phyloP scores from a whole-genome alignment of 2,113 vertebrate species.

The Tilapia sparmanii region DNA sequence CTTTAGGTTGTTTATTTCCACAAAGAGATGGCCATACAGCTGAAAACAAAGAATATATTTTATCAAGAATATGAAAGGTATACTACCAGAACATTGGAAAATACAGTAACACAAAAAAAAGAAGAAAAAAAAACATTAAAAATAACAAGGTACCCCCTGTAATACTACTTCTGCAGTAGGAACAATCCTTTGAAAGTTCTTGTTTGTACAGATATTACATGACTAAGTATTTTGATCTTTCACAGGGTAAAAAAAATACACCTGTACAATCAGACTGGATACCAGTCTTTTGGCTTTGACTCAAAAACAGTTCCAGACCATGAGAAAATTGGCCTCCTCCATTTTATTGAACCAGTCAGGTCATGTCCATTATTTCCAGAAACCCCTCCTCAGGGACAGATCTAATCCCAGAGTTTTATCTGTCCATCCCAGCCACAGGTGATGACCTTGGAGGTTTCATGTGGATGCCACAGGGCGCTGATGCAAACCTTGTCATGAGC shows the following conservation, averaged over 20 bases:
- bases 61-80: background rate
- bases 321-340: background rate
- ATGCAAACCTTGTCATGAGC: slow-evolving; percentile 98
- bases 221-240: background rate
- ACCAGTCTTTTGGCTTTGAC: slow-evolving; percentile 61
- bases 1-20: slow-evolving; percentile 63
- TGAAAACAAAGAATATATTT: background rate
- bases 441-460: slow-evolving; percentile 98
- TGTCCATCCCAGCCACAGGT: slow-evolving; percentile 97
- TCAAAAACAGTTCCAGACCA: background rate
- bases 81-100: background rate
- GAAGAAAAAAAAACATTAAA: background rate
- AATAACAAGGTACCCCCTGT: background rate
- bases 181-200: background rate
- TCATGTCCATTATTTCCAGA: background rate
- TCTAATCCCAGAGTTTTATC: slow-evolving; percentile 95
- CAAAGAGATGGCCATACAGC: slow-evolving; percentile 3
- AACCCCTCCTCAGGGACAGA: background rate
- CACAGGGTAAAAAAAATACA: slow-evolving; percentile 3
- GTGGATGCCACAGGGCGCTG: slow-evolving; percentile 95
- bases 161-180: background rate
- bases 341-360: background rate
- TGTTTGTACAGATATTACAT: slow-evolving; percentile 25
- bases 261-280: slow-evolving; percentile 66
- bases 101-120: background rate